A percentile compares a stretch with the other conserved stretches of the same genome.
Conservation (phyloP, 2,888 invertebrate genomes). For the Watsonalla binaria region DNA sequence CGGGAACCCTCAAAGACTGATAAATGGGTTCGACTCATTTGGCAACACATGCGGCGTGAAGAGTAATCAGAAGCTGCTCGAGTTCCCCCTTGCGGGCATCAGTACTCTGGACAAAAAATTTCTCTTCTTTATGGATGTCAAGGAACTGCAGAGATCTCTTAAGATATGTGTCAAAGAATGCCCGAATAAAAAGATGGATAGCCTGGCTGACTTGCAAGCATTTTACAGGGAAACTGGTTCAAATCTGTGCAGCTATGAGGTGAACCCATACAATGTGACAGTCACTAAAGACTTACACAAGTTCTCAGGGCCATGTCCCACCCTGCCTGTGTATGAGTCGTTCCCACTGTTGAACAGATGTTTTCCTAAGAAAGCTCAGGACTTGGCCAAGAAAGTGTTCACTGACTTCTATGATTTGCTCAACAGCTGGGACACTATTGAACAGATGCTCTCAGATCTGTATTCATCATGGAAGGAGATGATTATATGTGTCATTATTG, state of each 20-base stretch:
- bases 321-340: constrained; percentile 87
- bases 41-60: constrained; percentile 95
- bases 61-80: constrained; percentile 85
- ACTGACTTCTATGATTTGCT: constrained; percentile 88
- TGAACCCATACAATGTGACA: constrained; percentile 76
- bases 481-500: constrained; percentile 86
- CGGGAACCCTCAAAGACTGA: constrained; percentile 90
- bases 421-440: constrained; percentile 92
- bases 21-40: constrained; percentile 96
- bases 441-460: constrained; percentile 92
- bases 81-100: constrained; percentile 87
- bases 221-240: constrained; percentile 87
- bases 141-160: constrained; percentile 85
- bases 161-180: constrained; percentile 95
- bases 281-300: constrained; percentile 58
- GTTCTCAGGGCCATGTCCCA: constrained; percentile 87
- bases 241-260: constrained; percentile 87
- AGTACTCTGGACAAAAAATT: constrained; percentile 88
- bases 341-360: constrained; percentile 91
- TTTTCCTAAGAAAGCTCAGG: constrained; percentile 86
- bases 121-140: constrained; percentile 90
- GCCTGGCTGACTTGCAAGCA: constrained; percentile 82
- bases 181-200: constrained; percentile 82
- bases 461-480: constrained; percentile 94
- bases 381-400: constrained; percentile 80